Base-by-base conservation (phyloP, 2,888 invertebrate species). In the Pseudococcus viburni region DNA sequence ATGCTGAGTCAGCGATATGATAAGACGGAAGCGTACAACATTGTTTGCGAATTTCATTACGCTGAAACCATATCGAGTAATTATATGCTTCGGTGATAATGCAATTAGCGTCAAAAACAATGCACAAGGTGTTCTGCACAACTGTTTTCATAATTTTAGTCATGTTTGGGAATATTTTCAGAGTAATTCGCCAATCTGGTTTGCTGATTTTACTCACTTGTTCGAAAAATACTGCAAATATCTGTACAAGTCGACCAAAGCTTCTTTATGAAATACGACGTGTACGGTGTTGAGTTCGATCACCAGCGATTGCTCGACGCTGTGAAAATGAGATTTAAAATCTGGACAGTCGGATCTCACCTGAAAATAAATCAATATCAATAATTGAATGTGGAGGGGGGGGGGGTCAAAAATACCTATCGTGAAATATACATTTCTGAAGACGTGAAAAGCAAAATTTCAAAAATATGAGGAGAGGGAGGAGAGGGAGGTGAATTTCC, bases 331-430 rank as follows among this genome's bases (percentile, higher is more conserved):
- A 0, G 94, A 93, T 91, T 95, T 94, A 92, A 96, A 96, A 91
- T 97, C 96, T 0, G 96, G 96, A 91, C 96, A 96, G 90, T 94
- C 94, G 0, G 96, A 95, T 83, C 94, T 94, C 0, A 96, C 96
- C 96, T 96, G 90, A 0, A 55, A 51, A 84, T n/a, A 51, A 84
- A 48, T 7, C 6, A 46, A 46, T 33, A 33, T 33, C 26, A 33
- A 3, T 33, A 33, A n/a, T n/a, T n/a, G n/a, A n/a, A n/a, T n/a
- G n/a, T n/a, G n/a, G n/a, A n/a, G n/a, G n/a, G n/a, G n/a, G n/a
- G n/a, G n/a, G n/a, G n/a, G n/a, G n/a, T n/a, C n/a, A n/a, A n/a
- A n/a, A n/a, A n/a, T n/a, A n/a, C n/a, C n/a, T n/a, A n/a, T n/a
- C n/a, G n/a, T n/a, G n/a, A n/a, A n/a, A n/a, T n/a, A n/a, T n/a